phyloP scores from a whole-genome alignment of 1,140 invertebrate species.

The Hirudo medicinalis region DNA sequence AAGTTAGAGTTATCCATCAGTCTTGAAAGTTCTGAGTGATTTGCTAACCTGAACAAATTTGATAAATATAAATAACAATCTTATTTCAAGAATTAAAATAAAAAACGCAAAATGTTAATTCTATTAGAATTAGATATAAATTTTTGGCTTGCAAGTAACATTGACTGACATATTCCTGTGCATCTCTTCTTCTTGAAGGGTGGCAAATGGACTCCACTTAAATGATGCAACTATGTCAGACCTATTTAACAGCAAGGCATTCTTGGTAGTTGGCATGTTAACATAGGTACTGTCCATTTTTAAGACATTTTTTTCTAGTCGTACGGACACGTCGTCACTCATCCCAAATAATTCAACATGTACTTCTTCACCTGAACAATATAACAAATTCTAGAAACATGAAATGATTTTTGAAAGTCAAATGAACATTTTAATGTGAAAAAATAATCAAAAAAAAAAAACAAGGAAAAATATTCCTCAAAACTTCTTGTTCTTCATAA shows the following conservation, averaged over 20 bases:
- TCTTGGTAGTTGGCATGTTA: constrained; percentile 40
- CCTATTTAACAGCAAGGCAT: constrained; percentile 36
- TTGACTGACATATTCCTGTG: constrained; percentile 33
- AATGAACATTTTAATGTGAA: too few species aligned
- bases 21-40: too few species aligned
- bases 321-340: constrained; percentile 37
- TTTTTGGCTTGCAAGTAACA: not conserved
- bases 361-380: constrained; percentile 35
- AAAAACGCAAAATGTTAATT: not conserved
- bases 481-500: too few species aligned
- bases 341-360: constrained; percentile 36
- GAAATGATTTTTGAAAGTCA: too few species aligned
- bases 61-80: not conserved
- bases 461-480: too few species aligned
- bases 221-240: constrained; percentile 39
- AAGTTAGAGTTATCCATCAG: too few species aligned
- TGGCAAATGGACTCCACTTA: constrained; percentile 39
- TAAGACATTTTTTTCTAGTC: constrained; percentile 40
- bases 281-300: constrained; percentile 41
- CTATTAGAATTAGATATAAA: not conserved
- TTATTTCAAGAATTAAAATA: not conserved
- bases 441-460: too few species aligned
- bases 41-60: not conserved
- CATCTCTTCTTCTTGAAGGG: constrained; percentile 37
- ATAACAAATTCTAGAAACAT: too few species aligned